These are phyloP conservation scores for Berghia stephanieae DNA, from an alignment of 1,140 invertebrate species.

Conservation along the genomic window DNA sequence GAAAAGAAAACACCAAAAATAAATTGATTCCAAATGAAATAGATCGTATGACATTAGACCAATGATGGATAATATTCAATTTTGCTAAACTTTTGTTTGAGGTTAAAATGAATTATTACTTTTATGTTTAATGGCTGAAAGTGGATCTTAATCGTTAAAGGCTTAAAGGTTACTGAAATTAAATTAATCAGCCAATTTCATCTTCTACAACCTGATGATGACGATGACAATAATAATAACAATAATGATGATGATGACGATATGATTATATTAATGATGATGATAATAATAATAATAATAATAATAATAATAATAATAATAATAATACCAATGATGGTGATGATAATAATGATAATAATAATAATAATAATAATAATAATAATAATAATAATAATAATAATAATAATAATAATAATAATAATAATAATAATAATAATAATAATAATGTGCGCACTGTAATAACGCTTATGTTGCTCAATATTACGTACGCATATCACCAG, in stretches of 20 bases:
- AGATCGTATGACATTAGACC: neutral
- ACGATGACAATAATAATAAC: too few relatives aligned
- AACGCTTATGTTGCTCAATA: too few relatives aligned
- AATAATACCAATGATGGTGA: neutral
- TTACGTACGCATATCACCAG: too few relatives aligned
- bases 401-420: neutral
- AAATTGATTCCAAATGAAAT: neutral
- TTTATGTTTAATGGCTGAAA: neutral
- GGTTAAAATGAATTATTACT: too few relatives aligned
- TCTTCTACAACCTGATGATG: neutral
- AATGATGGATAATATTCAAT: neutral
- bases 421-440: neutral
- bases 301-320: neutral
- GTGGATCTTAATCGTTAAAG: neutral
- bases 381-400: neutral
- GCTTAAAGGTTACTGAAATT: neutral
- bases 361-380: neutral
- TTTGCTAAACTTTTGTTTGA: too few relatives aligned
- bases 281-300: neutral
- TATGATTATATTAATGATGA: too few relatives aligned
- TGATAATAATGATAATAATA: neutral
- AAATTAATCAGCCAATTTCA: neutral
- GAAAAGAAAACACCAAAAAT: neutral
- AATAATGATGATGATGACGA: constrained; percentile 1
- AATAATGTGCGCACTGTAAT: too few relatives aligned